phyloP scores from a whole-genome alignment of 2,113 vertebrate genomes.

The Pelodiscus sinensis region DNA sequence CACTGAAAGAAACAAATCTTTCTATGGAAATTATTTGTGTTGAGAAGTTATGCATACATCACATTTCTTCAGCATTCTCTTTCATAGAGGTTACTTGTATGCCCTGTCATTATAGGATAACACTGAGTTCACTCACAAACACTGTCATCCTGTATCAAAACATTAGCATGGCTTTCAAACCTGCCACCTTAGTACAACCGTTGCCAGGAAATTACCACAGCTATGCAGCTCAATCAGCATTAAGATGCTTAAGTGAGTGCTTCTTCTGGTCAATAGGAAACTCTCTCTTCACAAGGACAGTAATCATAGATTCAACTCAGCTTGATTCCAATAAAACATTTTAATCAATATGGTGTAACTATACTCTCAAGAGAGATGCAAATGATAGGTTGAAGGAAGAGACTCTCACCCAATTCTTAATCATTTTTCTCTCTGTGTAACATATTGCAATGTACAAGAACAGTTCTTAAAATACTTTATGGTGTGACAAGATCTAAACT shows the following conservation, averaged over 20 bases:
- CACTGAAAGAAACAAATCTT: neutral
- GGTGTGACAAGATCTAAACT: neutral
- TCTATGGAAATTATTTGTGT: slow-evolving; percentile 14
- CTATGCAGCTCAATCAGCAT: slow-evolving; percentile 12
- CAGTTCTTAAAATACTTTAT: neutral
- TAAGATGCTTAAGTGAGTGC: neutral
- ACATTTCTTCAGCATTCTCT: neutral
- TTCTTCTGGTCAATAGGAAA: neutral
- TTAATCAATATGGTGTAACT: neutral
- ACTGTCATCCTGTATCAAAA: neutral
- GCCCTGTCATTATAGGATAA: neutral
- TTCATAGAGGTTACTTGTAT: neutral
- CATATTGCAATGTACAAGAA: neutral
- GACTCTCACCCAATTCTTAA: neutral
- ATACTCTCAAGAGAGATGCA: neutral
- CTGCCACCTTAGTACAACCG: neutral
- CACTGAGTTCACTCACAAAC: slow-evolving; percentile 8
- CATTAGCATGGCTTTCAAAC: slow-evolving; percentile 17
- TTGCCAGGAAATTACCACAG: slow-evolving; percentile 37
- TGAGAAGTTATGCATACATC: slow-evolving; percentile 50
- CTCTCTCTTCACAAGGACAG: neutral
- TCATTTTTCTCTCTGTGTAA: neutral
- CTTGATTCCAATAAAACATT: neutral
- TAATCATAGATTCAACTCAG: neutral
- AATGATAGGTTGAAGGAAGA: neutral